Evolutionary conservation across 2,113 vertebrate genomes (phyloP), one percentile per base, ranked within the genome.

Genomic region (Bambusicola thoracicus): DNA sequence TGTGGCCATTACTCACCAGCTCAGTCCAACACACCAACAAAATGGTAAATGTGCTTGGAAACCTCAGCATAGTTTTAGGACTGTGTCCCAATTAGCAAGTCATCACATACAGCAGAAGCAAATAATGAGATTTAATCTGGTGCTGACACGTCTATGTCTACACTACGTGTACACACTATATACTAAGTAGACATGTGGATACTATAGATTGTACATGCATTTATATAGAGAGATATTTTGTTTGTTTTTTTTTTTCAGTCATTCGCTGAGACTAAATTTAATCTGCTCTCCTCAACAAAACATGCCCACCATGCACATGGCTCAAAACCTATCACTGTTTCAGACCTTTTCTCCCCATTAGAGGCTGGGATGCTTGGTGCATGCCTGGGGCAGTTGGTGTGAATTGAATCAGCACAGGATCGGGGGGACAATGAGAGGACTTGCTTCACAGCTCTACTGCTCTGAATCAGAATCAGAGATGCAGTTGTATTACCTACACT

Each of bases 341-440:
- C 92, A 79, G 70, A 38, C 49, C 83, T 74, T 69, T 62, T 66
- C 65, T 87, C 75, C 74, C 93, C 96, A 87, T 91, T 70, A 90
- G 82, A 74, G 49, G 68, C 1, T 59, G 76, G 92, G 72, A 87
- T 7, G 7, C 3, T 36, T 40, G 61, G 36, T 18, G 10, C 36
- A 18, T 11, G 87, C 91, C 91, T 6, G 43, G 78, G 92, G 92
- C 76, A 7, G 25, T 24, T 9, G 69, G 85, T 4, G 91, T 8
- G 78, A 93, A 78, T 34, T 51, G 80, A 88, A 83, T 55, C 76
- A 59, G 88, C 65, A 24, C 75, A 36, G 63, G 13, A 16, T 51
- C 75, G 82, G 5, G 67, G 75, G 70, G 85, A 85, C 78, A 75
- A n/a, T 0, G 68, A 89, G 62, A 70, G 51, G 58, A 27, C 84